Conservation (phyloP, 2,888 invertebrate species). For the Hipparchia semele region DNA sequence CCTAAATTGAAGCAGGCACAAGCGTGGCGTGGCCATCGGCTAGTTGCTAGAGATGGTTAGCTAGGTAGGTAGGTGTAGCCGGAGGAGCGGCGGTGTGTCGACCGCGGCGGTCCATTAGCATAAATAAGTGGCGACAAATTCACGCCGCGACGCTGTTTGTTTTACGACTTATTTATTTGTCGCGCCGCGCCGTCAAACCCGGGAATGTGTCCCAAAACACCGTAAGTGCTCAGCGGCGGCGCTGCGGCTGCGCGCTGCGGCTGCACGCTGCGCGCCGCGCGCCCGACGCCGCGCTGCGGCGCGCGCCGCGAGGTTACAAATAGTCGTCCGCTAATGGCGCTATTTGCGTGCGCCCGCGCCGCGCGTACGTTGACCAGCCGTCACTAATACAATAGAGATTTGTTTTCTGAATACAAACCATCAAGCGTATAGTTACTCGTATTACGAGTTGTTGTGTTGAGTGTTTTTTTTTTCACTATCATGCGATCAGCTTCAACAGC, state of each 20-base stretch:
- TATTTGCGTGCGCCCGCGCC: constrained; percentile 54
- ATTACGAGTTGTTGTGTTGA: too few relatives aligned
- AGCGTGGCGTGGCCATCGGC: too few relatives aligned
- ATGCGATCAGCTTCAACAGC: too few relatives aligned
- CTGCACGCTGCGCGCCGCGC: constrained; percentile 35
- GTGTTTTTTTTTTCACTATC: too few relatives aligned
- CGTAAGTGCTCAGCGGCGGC: neutral
- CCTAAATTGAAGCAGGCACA: too few relatives aligned
- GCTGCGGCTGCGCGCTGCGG: constrained; percentile 4
- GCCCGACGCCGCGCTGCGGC: neutral
- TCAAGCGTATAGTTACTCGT: too few relatives aligned
- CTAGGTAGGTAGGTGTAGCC: neutral
- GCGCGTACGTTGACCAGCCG: neutral
- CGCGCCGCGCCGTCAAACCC: constrained; percentile 46
- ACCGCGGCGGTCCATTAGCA: constrained; percentile 60
- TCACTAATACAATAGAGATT: too few relatives aligned
- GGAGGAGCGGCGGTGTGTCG: neutral
- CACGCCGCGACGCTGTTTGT: constrained; percentile 45
- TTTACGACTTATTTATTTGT: constrained; percentile 56
- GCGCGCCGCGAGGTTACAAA: constrained; percentile 49
- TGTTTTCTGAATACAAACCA: too few relatives aligned
- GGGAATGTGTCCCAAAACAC: constrained; percentile 57
- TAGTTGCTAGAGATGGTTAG: neutral
- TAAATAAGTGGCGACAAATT: constrained; percentile 73
- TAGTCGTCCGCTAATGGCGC: constrained; percentile 65